Evolutionary conservation across 2,113 vertebrate genomes (phyloP).

Genomic region (Pterocles orientalis): DNA sequence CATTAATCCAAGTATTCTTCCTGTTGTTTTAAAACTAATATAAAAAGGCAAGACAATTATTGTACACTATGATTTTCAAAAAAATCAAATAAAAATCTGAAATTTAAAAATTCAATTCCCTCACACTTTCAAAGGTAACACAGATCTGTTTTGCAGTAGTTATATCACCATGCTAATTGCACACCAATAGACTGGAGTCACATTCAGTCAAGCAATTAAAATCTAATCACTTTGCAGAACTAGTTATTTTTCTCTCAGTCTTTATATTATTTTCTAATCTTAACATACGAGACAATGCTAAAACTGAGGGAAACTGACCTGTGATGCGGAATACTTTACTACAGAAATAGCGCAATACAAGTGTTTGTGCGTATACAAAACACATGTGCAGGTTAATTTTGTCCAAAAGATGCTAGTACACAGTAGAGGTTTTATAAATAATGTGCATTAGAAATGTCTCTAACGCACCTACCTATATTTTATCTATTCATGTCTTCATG

Average conservation of each 20-base stretch:
- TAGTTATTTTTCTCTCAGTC: neutral
- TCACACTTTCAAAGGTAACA: neutral
- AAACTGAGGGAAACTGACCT: neutral
- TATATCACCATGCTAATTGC: neutral
- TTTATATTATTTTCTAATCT: neutral
- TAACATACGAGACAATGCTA: neutral
- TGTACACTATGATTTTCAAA: neutral
- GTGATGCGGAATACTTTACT: neutral
- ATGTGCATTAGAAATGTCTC: rapidly evolving
- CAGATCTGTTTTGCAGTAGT: neutral
- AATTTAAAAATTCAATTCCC: neutral
- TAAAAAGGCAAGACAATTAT: neutral
- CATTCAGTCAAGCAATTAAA: neutral
- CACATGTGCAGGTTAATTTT: rapidly evolving
- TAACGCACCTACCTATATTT: neutral
- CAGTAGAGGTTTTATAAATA: neutral
- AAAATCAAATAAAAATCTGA: neutral
- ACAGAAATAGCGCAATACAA: neutral
- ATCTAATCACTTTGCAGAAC: neutral
- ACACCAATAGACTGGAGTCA: neutral
- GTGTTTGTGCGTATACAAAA: neutral
- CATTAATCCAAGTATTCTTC: neutral
- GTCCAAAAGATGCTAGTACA: neutral
- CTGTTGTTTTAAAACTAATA: neutral
- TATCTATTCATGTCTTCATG: neutral